phyloP scores from a whole-genome alignment of 2,888 invertebrate species.

The Emesis furor region DNA sequence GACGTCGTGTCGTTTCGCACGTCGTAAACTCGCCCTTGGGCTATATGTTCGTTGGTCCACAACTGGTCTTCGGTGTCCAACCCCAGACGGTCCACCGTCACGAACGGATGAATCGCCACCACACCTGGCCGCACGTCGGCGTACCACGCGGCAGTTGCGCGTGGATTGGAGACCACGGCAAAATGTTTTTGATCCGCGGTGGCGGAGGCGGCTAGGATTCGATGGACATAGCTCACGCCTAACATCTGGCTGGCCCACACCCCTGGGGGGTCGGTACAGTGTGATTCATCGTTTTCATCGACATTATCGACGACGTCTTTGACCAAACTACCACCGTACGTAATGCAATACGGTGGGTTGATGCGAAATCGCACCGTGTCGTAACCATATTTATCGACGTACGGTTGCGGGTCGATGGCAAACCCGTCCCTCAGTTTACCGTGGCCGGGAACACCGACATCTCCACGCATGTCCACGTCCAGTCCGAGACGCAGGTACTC shows the following conservation, averaged over 20 bases:
- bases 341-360: constrained; percentile 28
- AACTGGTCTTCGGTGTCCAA: too few relatives aligned
- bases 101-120: neutral
- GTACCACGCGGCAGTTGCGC: constrained; percentile 23
- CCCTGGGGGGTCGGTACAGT: neutral
- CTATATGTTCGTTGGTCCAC: neutral
- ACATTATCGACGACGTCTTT: neutral
- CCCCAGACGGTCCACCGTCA: too few relatives aligned
- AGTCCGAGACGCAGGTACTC: constrained; percentile 7
- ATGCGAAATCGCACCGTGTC: constrained; percentile 31
- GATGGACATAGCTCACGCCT: constrained; percentile 18
- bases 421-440: constrained; percentile 27
- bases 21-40: constrained; percentile 22
- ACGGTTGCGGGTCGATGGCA: constrained; percentile 27
- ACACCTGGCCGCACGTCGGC: constrained; percentile 19
- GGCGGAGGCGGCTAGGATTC: constrained; percentile 17
- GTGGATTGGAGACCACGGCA: constrained; percentile 18
- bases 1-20: constrained; percentile 1
- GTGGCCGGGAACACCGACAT: constrained; percentile 21
- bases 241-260: neutral
- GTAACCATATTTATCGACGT: constrained; percentile 34
- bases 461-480: constrained; percentile 14
- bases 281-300: neutral
- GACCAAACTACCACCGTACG: constrained; percentile 24
- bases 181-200: constrained; percentile 25